Evolutionary conservation across 2,797 vertebrate genomes (phyloP).

Genomic region (Falco berigora): DNA sequence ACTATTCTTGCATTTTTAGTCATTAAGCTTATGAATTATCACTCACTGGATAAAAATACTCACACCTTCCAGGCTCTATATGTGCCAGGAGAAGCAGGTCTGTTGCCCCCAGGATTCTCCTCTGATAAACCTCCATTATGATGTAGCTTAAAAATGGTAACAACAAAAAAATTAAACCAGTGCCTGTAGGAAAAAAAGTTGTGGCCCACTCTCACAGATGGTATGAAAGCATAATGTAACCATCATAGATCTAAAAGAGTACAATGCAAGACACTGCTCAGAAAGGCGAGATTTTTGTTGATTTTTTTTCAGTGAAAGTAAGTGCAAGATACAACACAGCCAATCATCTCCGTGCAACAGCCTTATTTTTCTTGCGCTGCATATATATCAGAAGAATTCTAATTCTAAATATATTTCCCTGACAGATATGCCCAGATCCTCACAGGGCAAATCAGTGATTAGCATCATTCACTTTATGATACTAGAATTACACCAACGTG

Average conservation of each 20-base stretch:
- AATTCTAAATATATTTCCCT: neutral
- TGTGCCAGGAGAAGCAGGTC: neutral
- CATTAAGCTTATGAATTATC: neutral
- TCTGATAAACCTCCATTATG: neutral
- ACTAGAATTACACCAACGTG: neutral
- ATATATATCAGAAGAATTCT: neutral
- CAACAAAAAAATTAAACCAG: neutral
- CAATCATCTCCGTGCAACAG: neutral
- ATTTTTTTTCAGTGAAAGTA: neutral
- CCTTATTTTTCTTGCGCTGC: neutral
- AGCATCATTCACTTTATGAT: neutral
- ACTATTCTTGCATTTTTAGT: neutral
- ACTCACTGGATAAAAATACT: neutral
- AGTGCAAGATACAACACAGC: neutral
- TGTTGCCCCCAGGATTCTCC: neutral
- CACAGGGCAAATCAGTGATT: neutral
- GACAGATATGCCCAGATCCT: neutral
- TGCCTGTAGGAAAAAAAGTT: neutral
- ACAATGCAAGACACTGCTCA: neutral
- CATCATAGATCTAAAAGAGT: neutral
- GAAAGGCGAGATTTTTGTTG: neutral
- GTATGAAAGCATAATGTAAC: neutral
- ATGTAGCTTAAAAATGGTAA: neutral
- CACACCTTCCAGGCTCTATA: neutral
- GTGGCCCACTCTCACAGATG: neutral